These are phyloP conservation scores for Galleria mellonella DNA, from an alignment of 1,140 invertebrate species.

Conservation along the genomic window DNA sequence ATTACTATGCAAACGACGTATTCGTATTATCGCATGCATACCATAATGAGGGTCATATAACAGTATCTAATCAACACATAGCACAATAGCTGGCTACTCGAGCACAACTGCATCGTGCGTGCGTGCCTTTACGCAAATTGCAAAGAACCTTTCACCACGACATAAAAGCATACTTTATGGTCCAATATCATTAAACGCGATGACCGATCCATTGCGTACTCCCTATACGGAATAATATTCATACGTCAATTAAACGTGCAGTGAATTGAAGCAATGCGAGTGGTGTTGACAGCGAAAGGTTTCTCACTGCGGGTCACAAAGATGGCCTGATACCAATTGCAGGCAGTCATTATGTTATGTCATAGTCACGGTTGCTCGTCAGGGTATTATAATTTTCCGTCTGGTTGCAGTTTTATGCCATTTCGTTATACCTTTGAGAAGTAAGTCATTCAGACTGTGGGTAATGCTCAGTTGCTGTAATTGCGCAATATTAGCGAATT, in stretches of 20 bases:
- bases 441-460: background rate
- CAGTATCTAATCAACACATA: slow-evolving; percentile 3
- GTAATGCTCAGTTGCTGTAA: background rate
- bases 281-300: slow-evolving; percentile 3
- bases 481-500: background rate
- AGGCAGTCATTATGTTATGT: background rate
- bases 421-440: slow-evolving; percentile 5
- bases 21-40: background rate
- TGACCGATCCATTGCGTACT: slow-evolving; percentile 1
- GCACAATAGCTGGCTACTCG: background rate
- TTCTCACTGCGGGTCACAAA: background rate
- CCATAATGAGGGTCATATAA: slow-evolving; percentile 3
- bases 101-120: background rate
- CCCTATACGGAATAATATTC: background rate
- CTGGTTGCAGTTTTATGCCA: slow-evolving; percentile 3
- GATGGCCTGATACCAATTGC: slow-evolving; percentile 1
- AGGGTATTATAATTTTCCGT: background rate
- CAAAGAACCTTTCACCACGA: slow-evolving; percentile 1
- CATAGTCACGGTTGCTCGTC: background rate
- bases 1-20: background rate
- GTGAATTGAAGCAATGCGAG: background rate
- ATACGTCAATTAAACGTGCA: background rate
- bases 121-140: background rate
- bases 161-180: background rate
- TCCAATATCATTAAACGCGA: background rate